Evolutionary conservation across 2,888 invertebrate genomes (phyloP).

Genomic region (Pristionchus fissidentatus): DNA sequence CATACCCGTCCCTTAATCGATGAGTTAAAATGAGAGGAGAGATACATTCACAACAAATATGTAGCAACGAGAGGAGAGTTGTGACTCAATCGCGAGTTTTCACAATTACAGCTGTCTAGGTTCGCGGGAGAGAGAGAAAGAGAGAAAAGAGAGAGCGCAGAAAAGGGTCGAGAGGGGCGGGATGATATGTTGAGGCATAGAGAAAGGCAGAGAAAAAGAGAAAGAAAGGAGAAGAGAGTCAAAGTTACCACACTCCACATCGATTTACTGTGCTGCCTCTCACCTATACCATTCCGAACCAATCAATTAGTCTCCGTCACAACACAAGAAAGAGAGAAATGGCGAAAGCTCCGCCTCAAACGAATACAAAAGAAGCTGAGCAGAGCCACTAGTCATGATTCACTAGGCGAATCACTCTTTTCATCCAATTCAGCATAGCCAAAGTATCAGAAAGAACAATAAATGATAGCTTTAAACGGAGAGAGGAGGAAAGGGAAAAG

Average conservation of each 20-base stretch:
- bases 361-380: not conserved
- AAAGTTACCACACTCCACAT: slow-evolving; percentile 39
- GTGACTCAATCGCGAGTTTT: slow-evolving; percentile 16
- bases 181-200: slow-evolving; percentile 26
- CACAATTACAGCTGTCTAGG: slow-evolving; percentile 45
- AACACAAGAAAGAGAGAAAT: slow-evolving; percentile 34
- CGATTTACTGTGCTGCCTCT: slow-evolving; percentile 32
- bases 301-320: slow-evolving; percentile 7
- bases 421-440: not conserved
- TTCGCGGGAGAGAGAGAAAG: not conserved
- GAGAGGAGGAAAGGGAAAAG: slow-evolving; percentile 9
- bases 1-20: slow-evolving; percentile 52
- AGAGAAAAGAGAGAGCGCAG: slow-evolving; percentile 27
- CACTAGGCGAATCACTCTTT: not conserved
- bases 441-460: not conserved
- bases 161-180: slow-evolving; percentile 38
- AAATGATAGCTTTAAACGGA: not conserved
- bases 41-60: not conserved
- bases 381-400: not conserved
- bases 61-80: not conserved
- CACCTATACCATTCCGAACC: slow-evolving; percentile 32
- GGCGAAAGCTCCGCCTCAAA: not conserved
- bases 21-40: slow-evolving; percentile 1
- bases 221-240: slow-evolving; percentile 40
- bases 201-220: slow-evolving; percentile 43